These are phyloP conservation scores for Coilia nasus DNA, from an alignment of 2,797 vertebrate species.

Conservation along the genomic window DNA sequence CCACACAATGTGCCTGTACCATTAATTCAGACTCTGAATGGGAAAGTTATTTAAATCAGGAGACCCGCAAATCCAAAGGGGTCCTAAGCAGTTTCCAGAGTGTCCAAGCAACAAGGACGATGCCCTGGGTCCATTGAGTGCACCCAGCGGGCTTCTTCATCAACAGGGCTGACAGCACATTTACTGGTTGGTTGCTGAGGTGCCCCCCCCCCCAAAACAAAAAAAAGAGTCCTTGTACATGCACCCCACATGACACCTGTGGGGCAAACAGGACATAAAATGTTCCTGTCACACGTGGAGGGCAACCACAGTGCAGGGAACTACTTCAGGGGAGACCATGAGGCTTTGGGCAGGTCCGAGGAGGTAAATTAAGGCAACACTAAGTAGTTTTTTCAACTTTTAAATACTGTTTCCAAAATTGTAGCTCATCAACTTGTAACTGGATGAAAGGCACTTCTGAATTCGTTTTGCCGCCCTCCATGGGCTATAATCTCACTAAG, in stretches of 20 bases:
- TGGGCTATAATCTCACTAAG: too few species aligned
- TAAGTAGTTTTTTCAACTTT: too few species aligned
- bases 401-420: too few species aligned
- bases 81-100: neutral
- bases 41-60: conserved; percentile 11
- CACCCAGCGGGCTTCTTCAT: neutral
- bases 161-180: conserved; percentile 1
- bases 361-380: too few species aligned
- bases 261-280: neutral
- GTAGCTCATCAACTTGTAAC: too few species aligned
- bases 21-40: conserved; percentile 17
- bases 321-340: too few species aligned
- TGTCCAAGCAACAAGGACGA: neutral
- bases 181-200: neutral
- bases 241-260: neutral
- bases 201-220: too few species aligned
- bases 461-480: too few species aligned
- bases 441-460: too few species aligned
- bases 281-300: neutral
- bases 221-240: neutral
- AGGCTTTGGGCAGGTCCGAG: too few species aligned
- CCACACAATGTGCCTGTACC: conserved; percentile 10
- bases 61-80: neutral
- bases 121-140: neutral
- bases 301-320: neutral